Percentiles rank a stretch among this genome's conserved stretches.
Evolutionary conservation across 2,888 invertebrate species (phyloP).

Genomic region (Odontothrips loti): DNA sequence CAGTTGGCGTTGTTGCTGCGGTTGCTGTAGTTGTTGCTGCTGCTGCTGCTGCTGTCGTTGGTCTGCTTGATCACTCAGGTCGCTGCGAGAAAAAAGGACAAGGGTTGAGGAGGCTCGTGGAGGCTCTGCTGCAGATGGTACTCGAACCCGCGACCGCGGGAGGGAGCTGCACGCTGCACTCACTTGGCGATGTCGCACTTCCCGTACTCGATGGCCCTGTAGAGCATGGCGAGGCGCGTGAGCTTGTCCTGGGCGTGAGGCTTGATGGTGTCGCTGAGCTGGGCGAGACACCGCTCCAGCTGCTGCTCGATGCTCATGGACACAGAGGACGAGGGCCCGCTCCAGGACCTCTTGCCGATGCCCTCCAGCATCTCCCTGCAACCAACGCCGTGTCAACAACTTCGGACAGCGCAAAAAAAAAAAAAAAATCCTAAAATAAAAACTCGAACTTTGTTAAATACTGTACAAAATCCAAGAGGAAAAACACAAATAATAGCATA

Average conservation of each 20-base stretch:
- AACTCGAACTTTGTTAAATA: no score
- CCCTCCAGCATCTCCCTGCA: constrained; percentile 70
- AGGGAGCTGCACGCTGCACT: neutral
- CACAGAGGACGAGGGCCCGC: neutral
- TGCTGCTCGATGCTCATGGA: constrained; percentile 2
- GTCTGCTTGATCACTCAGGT: neutral
- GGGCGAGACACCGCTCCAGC: neutral
- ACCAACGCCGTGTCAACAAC: constrained; percentile 50
- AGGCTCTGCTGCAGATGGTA: no score
- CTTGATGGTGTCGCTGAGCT: neutral
- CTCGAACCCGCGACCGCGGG: neutral
- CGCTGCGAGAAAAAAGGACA: neutral
- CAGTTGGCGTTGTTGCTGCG: neutral
- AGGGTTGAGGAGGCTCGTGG: no score
- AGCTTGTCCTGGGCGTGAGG: neutral
- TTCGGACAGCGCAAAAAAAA: no score
- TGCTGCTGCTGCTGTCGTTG: neutral
- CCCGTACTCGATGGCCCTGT: constrained; percentile 16
- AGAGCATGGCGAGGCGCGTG: neutral
- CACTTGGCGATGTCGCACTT: neutral
- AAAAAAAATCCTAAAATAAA: no score
- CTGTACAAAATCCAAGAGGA: no score
- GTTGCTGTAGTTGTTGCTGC: neutral
- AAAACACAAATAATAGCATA: no score
- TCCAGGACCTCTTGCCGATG: constrained; percentile 63